These are phyloP conservation scores for Syritta pipiens DNA, from an alignment of 2,888 invertebrate genomes.

Conservation along the genomic window DNA sequence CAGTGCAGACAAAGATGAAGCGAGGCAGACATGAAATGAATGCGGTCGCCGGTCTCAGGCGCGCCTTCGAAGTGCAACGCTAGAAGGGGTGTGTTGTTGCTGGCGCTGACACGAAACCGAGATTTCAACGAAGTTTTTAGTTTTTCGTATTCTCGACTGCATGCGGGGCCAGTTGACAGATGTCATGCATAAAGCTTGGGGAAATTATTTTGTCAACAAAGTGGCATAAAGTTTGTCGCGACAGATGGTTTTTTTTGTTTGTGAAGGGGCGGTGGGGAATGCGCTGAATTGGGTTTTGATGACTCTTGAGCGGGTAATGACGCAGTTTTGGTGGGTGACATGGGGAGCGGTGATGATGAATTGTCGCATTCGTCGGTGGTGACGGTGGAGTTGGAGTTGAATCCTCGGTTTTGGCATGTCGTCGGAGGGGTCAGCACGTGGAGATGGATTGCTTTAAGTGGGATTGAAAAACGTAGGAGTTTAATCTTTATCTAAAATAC, in stretches of 20 bases:
- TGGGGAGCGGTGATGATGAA: too few species aligned
- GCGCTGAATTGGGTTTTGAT: conserved; percentile 11
- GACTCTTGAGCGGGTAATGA: too few species aligned
- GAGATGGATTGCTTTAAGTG: too few species aligned
- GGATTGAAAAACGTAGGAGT: too few species aligned
- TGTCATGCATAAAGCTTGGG: conserved; percentile 44
- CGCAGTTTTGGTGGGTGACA: too few species aligned
- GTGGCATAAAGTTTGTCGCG: conserved; percentile 41
- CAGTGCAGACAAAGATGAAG: conserved; percentile 16
- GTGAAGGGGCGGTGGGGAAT: not conserved
- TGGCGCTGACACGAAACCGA: not conserved
- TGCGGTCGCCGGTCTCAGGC: too few species aligned
- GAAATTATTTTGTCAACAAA: conserved; percentile 55
- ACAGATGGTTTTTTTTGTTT: conserved; percentile 27
- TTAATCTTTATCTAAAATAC: too few species aligned
- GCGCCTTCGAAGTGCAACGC: not conserved
- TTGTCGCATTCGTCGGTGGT: too few species aligned
- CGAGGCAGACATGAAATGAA: too few species aligned
- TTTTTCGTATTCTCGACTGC: conserved; percentile 33
- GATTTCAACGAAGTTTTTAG: conserved; percentile 32
- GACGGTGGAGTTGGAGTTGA: too few species aligned
- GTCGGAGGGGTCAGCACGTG: too few species aligned
- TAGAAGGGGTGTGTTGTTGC: conserved; percentile 20
- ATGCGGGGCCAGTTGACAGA: conserved; percentile 38
- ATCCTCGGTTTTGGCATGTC: too few species aligned